Evolutionary conservation across 2,888 invertebrate species (phyloP).

Genomic region (Crossocerus cetratus): DNA sequence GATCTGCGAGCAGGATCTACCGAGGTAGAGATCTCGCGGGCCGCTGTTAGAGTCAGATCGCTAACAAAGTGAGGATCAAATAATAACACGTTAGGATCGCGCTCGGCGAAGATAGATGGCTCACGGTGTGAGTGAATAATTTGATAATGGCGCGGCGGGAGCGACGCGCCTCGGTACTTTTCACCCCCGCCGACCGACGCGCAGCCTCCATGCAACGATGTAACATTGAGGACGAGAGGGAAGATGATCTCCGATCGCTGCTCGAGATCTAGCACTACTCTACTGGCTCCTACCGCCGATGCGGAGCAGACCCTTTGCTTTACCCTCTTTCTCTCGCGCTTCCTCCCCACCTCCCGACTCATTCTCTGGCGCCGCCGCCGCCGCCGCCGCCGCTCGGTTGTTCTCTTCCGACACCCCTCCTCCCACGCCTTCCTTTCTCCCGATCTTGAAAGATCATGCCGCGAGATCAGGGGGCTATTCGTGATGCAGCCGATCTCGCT

Average conservation of each 20-base stretch:
- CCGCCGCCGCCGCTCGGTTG: slow-evolving; percentile 15
- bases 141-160: slow-evolving; percentile 72
- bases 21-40: slow-evolving; percentile 59
- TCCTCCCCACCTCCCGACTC: slow-evolving; percentile 42
- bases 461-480: slow-evolving; percentile 60
- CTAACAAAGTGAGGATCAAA: slow-evolving; percentile 76
- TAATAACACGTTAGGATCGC: slow-evolving; percentile 75
- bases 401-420: slow-evolving; percentile 13
- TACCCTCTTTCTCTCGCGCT: slow-evolving; percentile 5
- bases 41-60: slow-evolving; percentile 68
- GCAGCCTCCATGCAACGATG: slow-evolving; percentile 30
- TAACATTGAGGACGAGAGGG: slow-evolving; percentile 53
- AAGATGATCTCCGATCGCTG: slow-evolving; percentile 66
- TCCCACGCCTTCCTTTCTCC: slow-evolving; percentile 35
- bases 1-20: slow-evolving; percentile 68
- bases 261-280: slow-evolving; percentile 66
- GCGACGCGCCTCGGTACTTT: slow-evolving; percentile 51
- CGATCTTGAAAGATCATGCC: slow-evolving; percentile 62
- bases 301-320: background rate
- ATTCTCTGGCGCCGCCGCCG: slow-evolving; percentile 60
- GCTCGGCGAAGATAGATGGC: slow-evolving; percentile 72
- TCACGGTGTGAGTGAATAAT: slow-evolving; percentile 75
- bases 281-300: slow-evolving; percentile 11
- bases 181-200: slow-evolving; percentile 41
- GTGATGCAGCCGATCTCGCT: slow-evolving; percentile 50